Base-by-base conservation (phyloP, 2,113 vertebrate genomes). In the Plecturocebus donacophilus region DNA sequence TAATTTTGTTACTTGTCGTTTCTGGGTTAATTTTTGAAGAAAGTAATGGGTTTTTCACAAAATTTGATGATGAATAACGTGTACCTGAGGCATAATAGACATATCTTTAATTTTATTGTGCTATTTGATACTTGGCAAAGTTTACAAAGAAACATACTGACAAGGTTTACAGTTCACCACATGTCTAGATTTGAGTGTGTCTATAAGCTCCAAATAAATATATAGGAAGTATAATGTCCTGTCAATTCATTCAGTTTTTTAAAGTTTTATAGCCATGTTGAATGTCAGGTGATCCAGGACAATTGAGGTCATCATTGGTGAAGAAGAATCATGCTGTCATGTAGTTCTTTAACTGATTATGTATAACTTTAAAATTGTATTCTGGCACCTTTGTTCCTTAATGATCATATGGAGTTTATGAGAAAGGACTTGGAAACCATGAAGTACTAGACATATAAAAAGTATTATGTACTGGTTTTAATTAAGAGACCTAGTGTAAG, bases 101-200 rank as follows among this genome's bases (percentile, higher is more conserved):
- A 32, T 88, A 27, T n/a, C 27, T 94, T 79, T 94, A 89, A 97
- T 90, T 75, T 85, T 94, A 75, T 81, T 90, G 38, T 64, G 16
- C 49, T 64, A 2, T 52, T 94, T 49, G 45, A 42, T 88, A 88
- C 25, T 94, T 68, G 11, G n/a, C 42, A 85, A 82, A 47, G 6
- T 82, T 92, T 79, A n/a, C 58, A 82, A 71, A 71, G 79, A 86
- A 61, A 23, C 19, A 70, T 85, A 70, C 20, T 76, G 11, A 76
- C 32, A 91, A 93, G 23, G 16, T 30, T 96, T 79, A 42, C 0
- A 61, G 23, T 42, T 84, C 2, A 68, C 32, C 23, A 27, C 3
- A 16, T 84, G 10, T 49, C 38, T 88, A 70, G 58, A 71, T 89
- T 92, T 96, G 30, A 86, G 70, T 95, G 19, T 87, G n/a, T 87